Conservation (phyloP, 1,140 invertebrate genomes). For the Arctopsyche grandis region DNA sequence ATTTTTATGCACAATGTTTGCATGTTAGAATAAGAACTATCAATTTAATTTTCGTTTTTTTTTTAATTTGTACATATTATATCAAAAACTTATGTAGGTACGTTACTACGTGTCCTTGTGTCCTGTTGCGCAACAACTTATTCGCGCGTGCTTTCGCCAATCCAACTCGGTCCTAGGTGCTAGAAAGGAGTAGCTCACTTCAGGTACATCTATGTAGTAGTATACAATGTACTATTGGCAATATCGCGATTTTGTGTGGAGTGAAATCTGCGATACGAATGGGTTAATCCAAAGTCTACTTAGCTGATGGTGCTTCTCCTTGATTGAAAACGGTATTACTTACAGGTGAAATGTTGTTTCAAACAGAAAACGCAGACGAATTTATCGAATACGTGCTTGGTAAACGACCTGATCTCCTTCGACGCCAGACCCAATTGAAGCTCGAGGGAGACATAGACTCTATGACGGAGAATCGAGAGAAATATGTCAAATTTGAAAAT, state of each 20-base stretch:
- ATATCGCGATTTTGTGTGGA: neutral
- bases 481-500: slow-evolving; percentile 63
- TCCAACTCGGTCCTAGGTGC: no score
- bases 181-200: no score
- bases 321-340: slow-evolving; percentile 18
- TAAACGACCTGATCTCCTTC: slow-evolving; percentile 60
- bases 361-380: slow-evolving; percentile 57
- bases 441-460: slow-evolving; percentile 66
- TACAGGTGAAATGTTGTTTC: slow-evolving; percentile 54
- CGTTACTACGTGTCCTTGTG: no score
- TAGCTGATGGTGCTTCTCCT: neutral
- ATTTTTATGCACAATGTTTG: no score
- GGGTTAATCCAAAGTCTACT: neutral
- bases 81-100: no score
- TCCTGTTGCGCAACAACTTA: no score
- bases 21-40: no score
- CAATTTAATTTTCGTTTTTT: no score
- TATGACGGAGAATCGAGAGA: slow-evolving; percentile 66
- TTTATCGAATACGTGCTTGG: slow-evolving; percentile 65
- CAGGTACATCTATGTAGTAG: no score
- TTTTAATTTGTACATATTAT: no score
- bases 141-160: no score
- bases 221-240: no score
- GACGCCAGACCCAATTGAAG: slow-evolving; percentile 63
- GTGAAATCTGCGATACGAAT: neutral